Percentiles rank a stretch among this genome's conserved stretches.
Evolutionary conservation across 2,888 invertebrate species (phyloP).

Genomic region (Cryptocephalus moraei): DNA sequence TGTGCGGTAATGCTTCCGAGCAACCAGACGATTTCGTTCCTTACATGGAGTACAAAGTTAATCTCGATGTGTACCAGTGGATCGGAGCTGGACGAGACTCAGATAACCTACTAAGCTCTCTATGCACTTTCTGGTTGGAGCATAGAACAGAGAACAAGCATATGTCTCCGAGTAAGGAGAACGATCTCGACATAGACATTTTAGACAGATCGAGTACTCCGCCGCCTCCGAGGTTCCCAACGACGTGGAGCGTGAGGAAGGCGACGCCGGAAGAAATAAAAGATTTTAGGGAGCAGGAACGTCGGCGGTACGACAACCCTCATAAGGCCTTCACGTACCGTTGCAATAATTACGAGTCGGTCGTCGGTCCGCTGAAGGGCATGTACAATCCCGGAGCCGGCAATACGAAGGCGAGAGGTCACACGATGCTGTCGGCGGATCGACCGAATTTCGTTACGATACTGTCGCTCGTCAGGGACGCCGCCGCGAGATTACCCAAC

Average conservation of each 20-base stretch:
- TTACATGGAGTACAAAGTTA: slow-evolving; percentile 72
- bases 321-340: slow-evolving; percentile 77
- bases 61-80: slow-evolving; percentile 74
- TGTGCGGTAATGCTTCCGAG: slow-evolving; percentile 71
- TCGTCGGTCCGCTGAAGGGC: slow-evolving; percentile 59
- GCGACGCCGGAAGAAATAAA: slow-evolving; percentile 68
- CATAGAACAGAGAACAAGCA: slow-evolving; percentile 41
- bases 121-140: slow-evolving; percentile 74
- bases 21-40: slow-evolving; percentile 83
- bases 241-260: slow-evolving; percentile 73
- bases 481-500: slow-evolving; percentile 85
- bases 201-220: slow-evolving; percentile 40
- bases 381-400: slow-evolving; percentile 58
- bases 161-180: slow-evolving; percentile 29
- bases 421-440: slow-evolving; percentile 68
- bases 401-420: slow-evolving; percentile 62
- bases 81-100: slow-evolving; percentile 89
- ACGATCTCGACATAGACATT: slow-evolving; percentile 32
- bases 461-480: slow-evolving; percentile 83
- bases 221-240: slow-evolving; percentile 52
- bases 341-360: slow-evolving; percentile 76
- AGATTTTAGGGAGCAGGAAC: slow-evolving; percentile 71
- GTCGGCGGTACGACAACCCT: slow-evolving; percentile 74
- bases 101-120: slow-evolving; percentile 60
- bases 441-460: slow-evolving; percentile 88